Conservation (phyloP, 2,888 invertebrate genomes). For the Thereva nobilitata region DNA sequence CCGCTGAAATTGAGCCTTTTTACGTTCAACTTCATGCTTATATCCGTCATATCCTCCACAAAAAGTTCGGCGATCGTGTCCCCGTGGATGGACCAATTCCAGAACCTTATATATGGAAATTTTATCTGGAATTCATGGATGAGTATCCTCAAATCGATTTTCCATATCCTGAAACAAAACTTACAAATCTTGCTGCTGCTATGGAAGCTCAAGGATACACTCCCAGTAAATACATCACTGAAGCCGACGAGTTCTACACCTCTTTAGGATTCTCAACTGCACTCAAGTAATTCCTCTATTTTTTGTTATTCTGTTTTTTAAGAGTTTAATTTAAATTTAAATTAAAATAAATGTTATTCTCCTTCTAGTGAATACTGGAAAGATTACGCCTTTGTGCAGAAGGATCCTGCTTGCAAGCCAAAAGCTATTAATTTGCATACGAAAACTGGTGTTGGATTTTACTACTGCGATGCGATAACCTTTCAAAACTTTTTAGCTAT, state of each 20-base stretch:
- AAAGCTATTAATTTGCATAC: conserved; percentile 11
- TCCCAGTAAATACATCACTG: neutral
- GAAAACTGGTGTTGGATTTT: conserved; percentile 20
- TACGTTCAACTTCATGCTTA: conserved; percentile 14
- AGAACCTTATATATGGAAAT: conserved; percentile 11
- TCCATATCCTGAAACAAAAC: conserved; percentile 8
- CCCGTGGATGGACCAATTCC: conserved; percentile 10
- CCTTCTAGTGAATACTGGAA: conserved; percentile 22
- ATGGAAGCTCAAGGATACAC: conserved; percentile 1
- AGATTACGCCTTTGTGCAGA: conserved; percentile 18
- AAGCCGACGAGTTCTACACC: conserved; percentile 14
- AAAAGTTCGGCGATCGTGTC: conserved; percentile 3
- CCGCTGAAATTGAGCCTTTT: conserved; percentile 1
- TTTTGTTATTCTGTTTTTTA: neutral
- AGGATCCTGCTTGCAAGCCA: conserved; percentile 14
- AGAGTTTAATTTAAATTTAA: neutral
- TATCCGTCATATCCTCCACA: conserved; percentile 13
- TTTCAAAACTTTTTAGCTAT: conserved; percentile 14
- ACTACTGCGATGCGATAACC: conserved; percentile 19
- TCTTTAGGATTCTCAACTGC: conserved; percentile 10
- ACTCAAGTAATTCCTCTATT: neutral
- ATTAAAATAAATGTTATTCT: neutral
- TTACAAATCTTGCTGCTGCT: conserved; percentile 9
- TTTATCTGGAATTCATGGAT: conserved; percentile 9
- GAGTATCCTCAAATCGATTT: conserved; percentile 20